A percentile compares a stretch with the other conserved stretches of the same genome.
Conservation (phyloP, 2,888 invertebrate species). For the Psylliodes chrysocephalus region DNA sequence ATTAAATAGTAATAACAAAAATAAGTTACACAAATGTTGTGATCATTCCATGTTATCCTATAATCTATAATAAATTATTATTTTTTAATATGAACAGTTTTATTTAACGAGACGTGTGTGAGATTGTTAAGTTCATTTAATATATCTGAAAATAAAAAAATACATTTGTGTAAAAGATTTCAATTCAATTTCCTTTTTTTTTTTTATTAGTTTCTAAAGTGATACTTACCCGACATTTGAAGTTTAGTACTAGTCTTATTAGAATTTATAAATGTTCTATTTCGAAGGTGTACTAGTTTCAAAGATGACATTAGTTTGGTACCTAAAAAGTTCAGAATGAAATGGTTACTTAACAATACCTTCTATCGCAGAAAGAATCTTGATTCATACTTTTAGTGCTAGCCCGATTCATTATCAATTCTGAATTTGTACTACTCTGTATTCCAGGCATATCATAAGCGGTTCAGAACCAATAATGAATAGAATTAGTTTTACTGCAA, state of each 20-base stretch:
- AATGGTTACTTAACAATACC: too few relatives aligned
- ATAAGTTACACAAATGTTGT: conserved; percentile 45
- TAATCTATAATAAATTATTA: conserved; percentile 49
- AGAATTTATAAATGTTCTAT: conserved; percentile 40
- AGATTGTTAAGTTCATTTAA: conserved; percentile 48
- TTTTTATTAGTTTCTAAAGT: too few relatives aligned
- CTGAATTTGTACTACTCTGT: too few relatives aligned
- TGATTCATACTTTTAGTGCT: not conserved
- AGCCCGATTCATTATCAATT: too few relatives aligned
- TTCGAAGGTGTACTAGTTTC: conserved; percentile 42
- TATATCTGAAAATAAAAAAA: conserved; percentile 46
- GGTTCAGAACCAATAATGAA: too few relatives aligned
- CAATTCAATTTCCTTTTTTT: not conserved
- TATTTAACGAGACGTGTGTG: conserved; percentile 31
- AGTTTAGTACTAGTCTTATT: conserved; percentile 41
- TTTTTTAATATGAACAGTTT: not conserved
- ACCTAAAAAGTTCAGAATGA: too few relatives aligned
- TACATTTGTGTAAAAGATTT: too few relatives aligned
- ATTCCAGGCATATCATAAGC: too few relatives aligned
- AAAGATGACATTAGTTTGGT: conserved; percentile 38
- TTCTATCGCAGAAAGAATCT: too few relatives aligned
- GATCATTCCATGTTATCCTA: conserved; percentile 56
- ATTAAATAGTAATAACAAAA: conserved; percentile 47
- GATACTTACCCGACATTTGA: conserved; percentile 49
- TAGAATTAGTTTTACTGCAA: too few relatives aligned